These are phyloP conservation scores for Enteromius argenteus DNA, from an alignment of 2,797 vertebrate species.

Conservation along the genomic window DNA sequence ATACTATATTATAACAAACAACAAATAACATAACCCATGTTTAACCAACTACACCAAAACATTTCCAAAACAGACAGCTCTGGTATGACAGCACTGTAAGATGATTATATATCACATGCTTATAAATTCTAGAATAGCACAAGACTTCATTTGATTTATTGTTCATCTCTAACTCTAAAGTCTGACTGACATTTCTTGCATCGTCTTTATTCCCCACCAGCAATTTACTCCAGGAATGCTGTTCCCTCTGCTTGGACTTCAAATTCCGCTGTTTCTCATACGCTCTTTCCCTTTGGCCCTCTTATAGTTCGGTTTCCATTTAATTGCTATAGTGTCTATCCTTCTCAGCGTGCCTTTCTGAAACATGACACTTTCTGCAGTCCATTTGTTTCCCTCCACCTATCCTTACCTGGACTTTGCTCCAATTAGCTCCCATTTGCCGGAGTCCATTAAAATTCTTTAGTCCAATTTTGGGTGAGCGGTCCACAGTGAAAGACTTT, in stretches of 20 bases:
- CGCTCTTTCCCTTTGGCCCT: constrained; percentile 26
- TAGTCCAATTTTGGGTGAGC: constrained; percentile 59
- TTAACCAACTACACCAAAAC: neutral
- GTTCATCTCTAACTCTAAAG: constrained; percentile 2
- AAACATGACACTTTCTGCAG: constrained; percentile 56
- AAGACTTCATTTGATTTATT: constrained; percentile 10
- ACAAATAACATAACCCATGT: neutral
- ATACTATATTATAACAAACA: neutral
- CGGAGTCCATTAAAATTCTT: constrained; percentile 65
- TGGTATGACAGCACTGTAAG: constrained; percentile 12
- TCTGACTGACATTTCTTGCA: constrained; percentile 1
- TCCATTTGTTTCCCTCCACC: constrained; percentile 50
- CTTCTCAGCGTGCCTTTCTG: constrained; percentile 52
- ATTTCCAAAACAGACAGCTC: constrained; percentile 1
- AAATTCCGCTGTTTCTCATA: constrained; percentile 39
- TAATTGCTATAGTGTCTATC: constrained; percentile 62
- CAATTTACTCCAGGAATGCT: constrained; percentile 51
- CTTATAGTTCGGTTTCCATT: constrained; percentile 59
- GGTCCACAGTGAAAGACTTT: constrained; percentile 52
- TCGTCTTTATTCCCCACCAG: constrained; percentile 41
- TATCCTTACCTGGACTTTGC: constrained; percentile 53
- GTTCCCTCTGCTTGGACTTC: constrained; percentile 15
- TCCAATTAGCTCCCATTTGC: constrained; percentile 64
- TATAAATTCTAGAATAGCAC: constrained; percentile 6
- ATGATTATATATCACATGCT: constrained; percentile 25